phyloP scores from a whole-genome alignment of 2,113 vertebrate genomes.

The Coreoperca whiteheadi region DNA sequence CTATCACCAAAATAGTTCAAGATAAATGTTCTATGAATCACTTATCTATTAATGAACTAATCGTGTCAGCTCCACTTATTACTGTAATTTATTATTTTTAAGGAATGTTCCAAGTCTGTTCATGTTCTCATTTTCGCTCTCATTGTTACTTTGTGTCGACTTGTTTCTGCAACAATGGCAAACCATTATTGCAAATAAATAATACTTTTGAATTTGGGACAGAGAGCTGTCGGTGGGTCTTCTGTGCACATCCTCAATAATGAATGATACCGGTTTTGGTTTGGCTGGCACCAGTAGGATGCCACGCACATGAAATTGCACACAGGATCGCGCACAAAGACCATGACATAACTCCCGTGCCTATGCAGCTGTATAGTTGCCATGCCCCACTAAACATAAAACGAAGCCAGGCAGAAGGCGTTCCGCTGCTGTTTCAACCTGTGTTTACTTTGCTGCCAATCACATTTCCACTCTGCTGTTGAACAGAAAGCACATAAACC shows the following conservation, averaged over 20 bases:
- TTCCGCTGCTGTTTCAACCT: constrained; percentile 46
- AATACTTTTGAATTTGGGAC: background rate
- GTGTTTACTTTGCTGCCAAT: constrained; percentile 66
- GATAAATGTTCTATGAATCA: too few species aligned
- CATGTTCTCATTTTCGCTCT: too few species aligned
- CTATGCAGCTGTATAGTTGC: constrained; percentile 12
- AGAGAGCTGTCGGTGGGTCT: background rate
- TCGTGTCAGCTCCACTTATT: too few species aligned
- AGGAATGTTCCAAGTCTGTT: too few species aligned
- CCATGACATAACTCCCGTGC: constrained; percentile 21
- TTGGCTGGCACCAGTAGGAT: constrained; percentile 15
- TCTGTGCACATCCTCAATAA: background rate
- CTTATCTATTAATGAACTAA: too few species aligned
- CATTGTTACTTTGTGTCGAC: too few species aligned
- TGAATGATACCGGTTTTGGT: background rate
- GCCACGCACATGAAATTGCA: constrained; percentile 21
- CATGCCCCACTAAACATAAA: constrained; percentile 47
- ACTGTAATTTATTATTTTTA: too few species aligned
- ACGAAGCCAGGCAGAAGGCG: constrained; percentile 46
- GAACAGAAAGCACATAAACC: constrained; percentile 57
- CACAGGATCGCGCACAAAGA: constrained; percentile 15
- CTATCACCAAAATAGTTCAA: background rate
- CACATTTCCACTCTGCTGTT: constrained; percentile 59
- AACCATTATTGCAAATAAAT: background rate
- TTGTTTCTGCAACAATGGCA: background rate